These are phyloP conservation scores for Eupithecia insigniata DNA, from an alignment of 2,888 invertebrate species.

Conservation along the genomic window DNA sequence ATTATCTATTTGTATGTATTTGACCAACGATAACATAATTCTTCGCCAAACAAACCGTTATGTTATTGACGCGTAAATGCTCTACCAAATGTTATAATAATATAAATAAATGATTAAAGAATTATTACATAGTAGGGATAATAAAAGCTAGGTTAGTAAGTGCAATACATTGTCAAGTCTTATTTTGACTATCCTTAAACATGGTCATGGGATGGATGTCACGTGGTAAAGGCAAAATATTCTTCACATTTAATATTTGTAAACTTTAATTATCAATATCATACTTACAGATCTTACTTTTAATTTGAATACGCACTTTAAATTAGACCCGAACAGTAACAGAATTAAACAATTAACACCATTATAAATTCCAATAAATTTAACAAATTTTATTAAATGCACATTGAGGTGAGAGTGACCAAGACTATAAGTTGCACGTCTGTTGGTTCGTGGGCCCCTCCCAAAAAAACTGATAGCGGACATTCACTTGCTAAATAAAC, in stretches of 20 bases:
- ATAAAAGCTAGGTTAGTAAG: conserved; percentile 60
- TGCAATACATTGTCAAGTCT: conserved; percentile 65
- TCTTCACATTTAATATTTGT: conserved; percentile 42
- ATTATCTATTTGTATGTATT: conserved; percentile 72
- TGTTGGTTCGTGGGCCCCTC: neutral
- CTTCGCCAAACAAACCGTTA: conserved; percentile 67
- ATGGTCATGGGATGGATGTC: conserved; percentile 53
- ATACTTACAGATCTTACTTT: conserved; percentile 43
- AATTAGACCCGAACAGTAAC: conserved; percentile 53
- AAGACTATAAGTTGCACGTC: conserved; percentile 12
- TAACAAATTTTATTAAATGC: conserved; percentile 84
- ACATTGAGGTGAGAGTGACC: conserved; percentile 50
- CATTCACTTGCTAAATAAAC: neutral
- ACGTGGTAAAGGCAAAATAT: conserved; percentile 44
- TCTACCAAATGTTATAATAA: conserved; percentile 57
- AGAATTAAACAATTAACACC: conserved; percentile 74
- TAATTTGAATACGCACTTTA: conserved; percentile 31
- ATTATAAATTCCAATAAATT: conserved; percentile 76
- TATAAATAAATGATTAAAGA: conserved; percentile 48
- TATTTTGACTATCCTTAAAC: conserved; percentile 64
- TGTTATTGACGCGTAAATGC: conserved; percentile 54
- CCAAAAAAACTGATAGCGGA: neutral
- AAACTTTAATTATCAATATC: conserved; percentile 30
- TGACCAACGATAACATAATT: conserved; percentile 63
- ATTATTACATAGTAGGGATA: conserved; percentile 56